These are phyloP conservation scores for Zhuqinia jingwanae DNA, from an alignment of 2,888 invertebrate species.

Conservation along the genomic window DNA sequence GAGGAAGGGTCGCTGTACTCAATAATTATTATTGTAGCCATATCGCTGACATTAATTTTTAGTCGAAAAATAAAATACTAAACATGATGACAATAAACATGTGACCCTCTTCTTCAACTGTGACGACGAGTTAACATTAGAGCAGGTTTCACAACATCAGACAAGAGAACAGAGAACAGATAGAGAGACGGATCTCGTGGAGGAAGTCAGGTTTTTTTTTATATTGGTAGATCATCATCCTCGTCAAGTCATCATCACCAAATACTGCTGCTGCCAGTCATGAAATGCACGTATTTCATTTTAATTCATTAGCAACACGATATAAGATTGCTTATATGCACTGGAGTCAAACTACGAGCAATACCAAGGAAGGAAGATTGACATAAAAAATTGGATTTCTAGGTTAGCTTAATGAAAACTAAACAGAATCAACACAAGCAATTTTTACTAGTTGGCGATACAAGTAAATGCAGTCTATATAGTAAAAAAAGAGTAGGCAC, in stretches of 20 bases:
- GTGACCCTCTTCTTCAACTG: slow-evolving; percentile 18
- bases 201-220: slow-evolving; percentile 31
- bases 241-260: neutral
- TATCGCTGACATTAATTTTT: neutral
- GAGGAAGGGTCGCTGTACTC: slow-evolving; percentile 16
- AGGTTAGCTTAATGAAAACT: slow-evolving; percentile 41
- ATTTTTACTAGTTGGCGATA: neutral
- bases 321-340: neutral
- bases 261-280: neutral
- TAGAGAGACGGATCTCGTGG: neutral
- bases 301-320: slow-evolving; percentile 18
- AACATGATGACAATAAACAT: slow-evolving; percentile 41
- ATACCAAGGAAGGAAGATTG: slow-evolving; percentile 9
- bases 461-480: too few relatives aligned
- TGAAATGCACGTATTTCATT: slow-evolving; percentile 5
- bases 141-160: too few relatives aligned
- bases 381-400: slow-evolving; percentile 58
- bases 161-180: too few relatives aligned
- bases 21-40: slow-evolving; percentile 8
- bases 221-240: too few relatives aligned
- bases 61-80: neutral
- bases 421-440: neutral
- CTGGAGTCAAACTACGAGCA: neutral
- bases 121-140: neutral
- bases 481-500: too few relatives aligned